A percentile compares a stretch with the other conserved stretches of the same genome.
Evolutionary conservation across 2,113 vertebrate species (phyloP).

Genomic region (Dendrocopos noguchii): DNA sequence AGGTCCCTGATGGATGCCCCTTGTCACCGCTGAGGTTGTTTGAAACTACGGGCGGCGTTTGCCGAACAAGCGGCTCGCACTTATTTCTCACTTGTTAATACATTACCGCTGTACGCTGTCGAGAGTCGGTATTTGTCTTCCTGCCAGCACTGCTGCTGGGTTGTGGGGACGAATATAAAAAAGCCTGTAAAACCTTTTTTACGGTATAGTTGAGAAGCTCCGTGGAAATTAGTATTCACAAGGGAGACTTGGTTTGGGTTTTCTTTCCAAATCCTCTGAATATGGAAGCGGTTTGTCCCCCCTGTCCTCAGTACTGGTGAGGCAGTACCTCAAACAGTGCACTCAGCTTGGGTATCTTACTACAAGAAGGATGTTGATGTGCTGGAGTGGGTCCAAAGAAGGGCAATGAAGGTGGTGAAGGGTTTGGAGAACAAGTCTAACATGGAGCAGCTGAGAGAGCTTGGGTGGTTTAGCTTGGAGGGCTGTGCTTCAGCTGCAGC

Average conservation of each 20-base stretch:
- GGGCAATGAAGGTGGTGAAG: neutral
- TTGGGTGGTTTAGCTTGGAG: neutral
- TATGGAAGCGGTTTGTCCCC: neutral
- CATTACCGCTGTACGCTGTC: fast-evolving
- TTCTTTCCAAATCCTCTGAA: neutral
- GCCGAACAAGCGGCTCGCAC: neutral
- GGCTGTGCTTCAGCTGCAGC: fast-evolving
- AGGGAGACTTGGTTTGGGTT: neutral
- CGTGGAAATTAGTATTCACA: neutral
- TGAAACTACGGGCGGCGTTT: neutral
- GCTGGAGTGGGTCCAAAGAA: neutral
- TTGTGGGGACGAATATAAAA: neutral
- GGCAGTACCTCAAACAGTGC: neutral
- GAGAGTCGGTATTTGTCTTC: neutral
- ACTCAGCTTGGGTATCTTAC: neutral
- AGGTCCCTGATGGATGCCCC: neutral
- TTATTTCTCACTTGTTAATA: neutral
- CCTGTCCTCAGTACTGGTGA: neutral
- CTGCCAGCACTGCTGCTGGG: neutral
- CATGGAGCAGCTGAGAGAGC: neutral
- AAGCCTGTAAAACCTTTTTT: neutral
- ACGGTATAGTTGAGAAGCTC: neutral
- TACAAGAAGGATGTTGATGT: neutral
- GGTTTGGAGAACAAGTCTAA: too few species aligned
- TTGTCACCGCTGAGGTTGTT: neutral